These are phyloP conservation scores for Cossypha niveicapilla DNA, from an alignment of 2,797 vertebrate species.

Conservation along the genomic window DNA sequence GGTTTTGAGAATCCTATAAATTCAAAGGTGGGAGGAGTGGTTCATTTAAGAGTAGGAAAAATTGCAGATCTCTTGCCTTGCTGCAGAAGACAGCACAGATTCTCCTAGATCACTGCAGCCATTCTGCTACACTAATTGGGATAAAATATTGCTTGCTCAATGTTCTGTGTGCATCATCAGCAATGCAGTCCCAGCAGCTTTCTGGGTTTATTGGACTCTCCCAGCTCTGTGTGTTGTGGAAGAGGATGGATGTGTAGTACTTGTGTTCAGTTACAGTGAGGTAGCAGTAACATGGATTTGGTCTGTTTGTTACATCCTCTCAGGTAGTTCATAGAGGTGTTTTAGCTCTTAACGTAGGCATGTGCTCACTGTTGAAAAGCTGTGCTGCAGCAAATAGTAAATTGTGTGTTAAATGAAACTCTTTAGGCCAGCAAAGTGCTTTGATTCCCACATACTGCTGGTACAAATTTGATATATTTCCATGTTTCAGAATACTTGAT, in stretches of 20 bases:
- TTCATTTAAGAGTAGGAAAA: background rate
- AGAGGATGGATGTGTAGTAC: background rate
- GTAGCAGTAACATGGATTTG: background rate
- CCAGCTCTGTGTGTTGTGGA: background rate
- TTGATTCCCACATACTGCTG: background rate
- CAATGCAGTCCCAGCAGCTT: background rate
- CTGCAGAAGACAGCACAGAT: background rate
- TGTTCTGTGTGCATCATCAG: background rate
- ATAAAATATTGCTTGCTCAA: background rate
- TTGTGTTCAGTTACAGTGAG: background rate
- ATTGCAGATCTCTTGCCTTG: background rate
- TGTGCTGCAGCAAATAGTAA: background rate
- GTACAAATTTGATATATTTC: background rate
- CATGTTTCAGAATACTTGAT: background rate
- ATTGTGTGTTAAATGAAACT: background rate
- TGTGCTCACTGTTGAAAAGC: background rate
- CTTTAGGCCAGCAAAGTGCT: background rate
- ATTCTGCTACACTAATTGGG: background rate
- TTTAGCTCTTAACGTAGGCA: background rate
- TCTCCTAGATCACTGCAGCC: background rate
- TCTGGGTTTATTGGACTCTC: background rate
- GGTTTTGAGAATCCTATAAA: constrained; percentile 14
- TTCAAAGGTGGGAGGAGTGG: background rate
- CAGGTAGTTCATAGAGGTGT: background rate
- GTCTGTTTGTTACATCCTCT: background rate